Evolutionary conservation across 2,113 vertebrate genomes (phyloP).

Genomic region (Prochilodus magdalenae): DNA sequence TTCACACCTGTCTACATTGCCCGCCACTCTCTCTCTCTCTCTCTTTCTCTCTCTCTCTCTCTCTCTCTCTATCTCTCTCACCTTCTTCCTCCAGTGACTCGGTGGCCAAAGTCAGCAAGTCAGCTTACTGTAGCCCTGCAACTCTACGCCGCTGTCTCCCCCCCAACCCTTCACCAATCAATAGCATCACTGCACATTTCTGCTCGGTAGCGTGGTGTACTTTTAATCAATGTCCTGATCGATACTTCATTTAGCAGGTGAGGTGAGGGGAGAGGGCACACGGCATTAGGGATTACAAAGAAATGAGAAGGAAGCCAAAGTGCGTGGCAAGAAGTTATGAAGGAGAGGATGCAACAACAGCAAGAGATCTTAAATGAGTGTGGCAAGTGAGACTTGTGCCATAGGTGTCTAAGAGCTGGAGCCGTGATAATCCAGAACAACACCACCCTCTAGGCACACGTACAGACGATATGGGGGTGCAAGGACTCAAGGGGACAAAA

Average conservation of each 20-base stretch:
- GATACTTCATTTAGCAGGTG: constrained; percentile 60
- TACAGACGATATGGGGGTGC: no score
- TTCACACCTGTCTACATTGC: constrained; percentile 16
- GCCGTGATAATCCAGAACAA: neutral
- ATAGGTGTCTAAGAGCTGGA: neutral
- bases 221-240: constrained; percentile 62
- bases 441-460: no score
- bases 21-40: neutral
- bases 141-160: neutral
- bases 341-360: constrained; percentile 1
- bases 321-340: neutral
- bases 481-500: no score
- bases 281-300: constrained; percentile 41
- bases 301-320: constrained; percentile 25
- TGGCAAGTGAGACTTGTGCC: neutral
- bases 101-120: constrained; percentile 4
- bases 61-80: neutral
- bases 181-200: constrained; percentile 49
- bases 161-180: constrained; percentile 25
- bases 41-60: neutral
- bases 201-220: constrained; percentile 43
- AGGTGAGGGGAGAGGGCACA: constrained; percentile 16
- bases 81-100: neutral
- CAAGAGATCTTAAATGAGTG: neutral
- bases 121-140: neutral